A percentile compares a stretch with the other conserved stretches of the same genome.
These are phyloP conservation scores for Sussaba pulchella DNA, from an alignment of 2,888 invertebrate genomes.

Conservation along the genomic window DNA sequence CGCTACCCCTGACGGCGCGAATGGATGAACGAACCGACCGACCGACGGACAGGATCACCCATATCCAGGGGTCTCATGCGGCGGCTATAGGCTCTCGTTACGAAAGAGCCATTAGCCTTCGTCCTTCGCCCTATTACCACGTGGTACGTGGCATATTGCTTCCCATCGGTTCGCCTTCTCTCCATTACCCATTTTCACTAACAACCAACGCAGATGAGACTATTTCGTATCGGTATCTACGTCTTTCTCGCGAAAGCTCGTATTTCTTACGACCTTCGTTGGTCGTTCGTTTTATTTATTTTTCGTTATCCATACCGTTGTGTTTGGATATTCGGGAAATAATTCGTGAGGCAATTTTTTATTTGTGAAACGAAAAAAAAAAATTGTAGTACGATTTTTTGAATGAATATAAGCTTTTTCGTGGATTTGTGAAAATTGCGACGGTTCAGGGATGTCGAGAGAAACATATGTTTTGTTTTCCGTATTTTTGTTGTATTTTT, in stretches of 20 bases:
- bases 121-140: conserved; percentile 73
- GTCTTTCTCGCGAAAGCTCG: background rate
- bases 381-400: no score
- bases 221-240: conserved; percentile 18
- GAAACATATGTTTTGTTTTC: no score
- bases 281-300: background rate
- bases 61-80: conserved; percentile 3
- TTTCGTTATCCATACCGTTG: background rate
- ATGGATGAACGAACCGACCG: conserved; percentile 38
- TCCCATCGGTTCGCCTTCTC: conserved; percentile 62
- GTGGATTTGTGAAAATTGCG: no score
- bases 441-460: no score
- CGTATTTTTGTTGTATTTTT: no score
- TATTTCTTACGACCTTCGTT: background rate
- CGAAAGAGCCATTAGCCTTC: conserved; percentile 75
- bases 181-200: conserved; percentile 31
- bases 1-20: conserved; percentile 33
- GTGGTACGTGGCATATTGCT: conserved; percentile 72
- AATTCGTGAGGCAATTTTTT: no score
- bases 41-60: conserved; percentile 25
- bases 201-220: background rate
- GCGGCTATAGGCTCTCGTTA: conserved; percentile 70
- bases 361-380: no score
- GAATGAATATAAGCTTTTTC: no score
- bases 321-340: no score